Evolutionary conservation across 2,113 vertebrate species (phyloP).

Genomic region (Gopherus evgoodei): DNA sequence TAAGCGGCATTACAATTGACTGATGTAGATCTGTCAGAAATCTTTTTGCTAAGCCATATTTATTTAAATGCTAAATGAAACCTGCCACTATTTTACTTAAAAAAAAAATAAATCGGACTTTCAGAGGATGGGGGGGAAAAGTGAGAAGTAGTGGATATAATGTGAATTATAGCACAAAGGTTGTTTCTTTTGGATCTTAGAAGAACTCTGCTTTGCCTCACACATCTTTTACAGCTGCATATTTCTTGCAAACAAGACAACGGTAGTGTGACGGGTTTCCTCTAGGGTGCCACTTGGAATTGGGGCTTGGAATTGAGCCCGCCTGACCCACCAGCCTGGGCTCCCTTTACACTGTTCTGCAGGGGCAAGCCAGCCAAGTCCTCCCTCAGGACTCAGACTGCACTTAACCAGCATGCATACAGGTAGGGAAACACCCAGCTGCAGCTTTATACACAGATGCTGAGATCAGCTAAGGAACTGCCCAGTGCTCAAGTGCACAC

Average conservation of each 20-base stretch:
- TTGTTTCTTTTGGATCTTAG: fast-evolving
- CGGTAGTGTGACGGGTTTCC: background rate
- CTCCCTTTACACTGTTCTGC: too few species aligned
- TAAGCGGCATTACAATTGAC: background rate
- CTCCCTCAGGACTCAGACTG: too few species aligned
- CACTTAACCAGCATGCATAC: too few species aligned
- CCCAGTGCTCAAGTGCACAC: too few species aligned
- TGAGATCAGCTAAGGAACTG: too few species aligned
- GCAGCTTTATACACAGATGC: too few species aligned
- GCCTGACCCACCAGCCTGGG: too few species aligned
- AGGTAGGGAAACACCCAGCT: too few species aligned
- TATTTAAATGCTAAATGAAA: background rate
- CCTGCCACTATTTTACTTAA: background rate
- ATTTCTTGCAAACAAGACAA: background rate
- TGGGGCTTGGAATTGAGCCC: too few species aligned
- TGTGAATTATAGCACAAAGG: background rate
- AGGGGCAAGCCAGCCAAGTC: too few species aligned
- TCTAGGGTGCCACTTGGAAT: too few species aligned
- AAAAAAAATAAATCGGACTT: background rate
- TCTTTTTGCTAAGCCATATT: background rate
- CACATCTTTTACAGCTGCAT: background rate
- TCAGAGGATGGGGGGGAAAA: background rate
- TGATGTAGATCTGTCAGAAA: background rate
- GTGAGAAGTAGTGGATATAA: background rate
- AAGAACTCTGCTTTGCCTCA: background rate